phyloP scores from a whole-genome alignment of 2,888 invertebrate species.

The Acleris holmiana region DNA sequence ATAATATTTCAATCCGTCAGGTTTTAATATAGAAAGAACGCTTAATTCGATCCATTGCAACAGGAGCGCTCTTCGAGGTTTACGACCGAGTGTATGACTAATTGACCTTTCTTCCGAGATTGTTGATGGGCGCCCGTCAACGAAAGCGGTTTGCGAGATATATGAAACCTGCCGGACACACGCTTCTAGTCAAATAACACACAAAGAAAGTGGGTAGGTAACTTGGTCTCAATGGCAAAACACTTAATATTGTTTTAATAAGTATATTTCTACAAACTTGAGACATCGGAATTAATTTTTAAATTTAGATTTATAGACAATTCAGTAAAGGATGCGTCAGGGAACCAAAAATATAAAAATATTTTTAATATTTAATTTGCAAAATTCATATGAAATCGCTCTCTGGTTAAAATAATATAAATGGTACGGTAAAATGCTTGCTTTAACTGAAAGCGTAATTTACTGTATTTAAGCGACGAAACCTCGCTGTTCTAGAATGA shows the following conservation, averaged over 20 bases:
- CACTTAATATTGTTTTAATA: no score
- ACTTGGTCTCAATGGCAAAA: slow-evolving; percentile 22
- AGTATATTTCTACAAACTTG: no score
- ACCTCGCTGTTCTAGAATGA: slow-evolving; percentile 51
- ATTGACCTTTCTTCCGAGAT: slow-evolving; percentile 15
- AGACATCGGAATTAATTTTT: no score
- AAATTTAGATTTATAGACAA: no score
- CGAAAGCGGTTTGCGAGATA: slow-evolving; percentile 50
- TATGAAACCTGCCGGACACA: slow-evolving; percentile 55
- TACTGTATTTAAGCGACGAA: slow-evolving; percentile 33
- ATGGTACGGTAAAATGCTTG: slow-evolving; percentile 13
- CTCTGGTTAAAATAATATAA: neutral
- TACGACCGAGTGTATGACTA: neutral
- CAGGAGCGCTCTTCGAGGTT: neutral
- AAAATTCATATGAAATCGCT: neutral
- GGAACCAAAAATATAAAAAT: no score
- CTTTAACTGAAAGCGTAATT: slow-evolving; percentile 34
- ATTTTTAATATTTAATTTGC: no score
- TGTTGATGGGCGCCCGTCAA: slow-evolving; percentile 58
- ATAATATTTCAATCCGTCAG: neutral
- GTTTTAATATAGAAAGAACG: neutral
- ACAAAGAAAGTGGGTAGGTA: slow-evolving; percentile 60
- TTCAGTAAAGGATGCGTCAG: no score
- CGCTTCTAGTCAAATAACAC: slow-evolving; percentile 50
- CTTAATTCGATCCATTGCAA: neutral